Conservation (phyloP, 92 coral and sea anemone species). For the Umimayanthus chanpuru region DNA sequence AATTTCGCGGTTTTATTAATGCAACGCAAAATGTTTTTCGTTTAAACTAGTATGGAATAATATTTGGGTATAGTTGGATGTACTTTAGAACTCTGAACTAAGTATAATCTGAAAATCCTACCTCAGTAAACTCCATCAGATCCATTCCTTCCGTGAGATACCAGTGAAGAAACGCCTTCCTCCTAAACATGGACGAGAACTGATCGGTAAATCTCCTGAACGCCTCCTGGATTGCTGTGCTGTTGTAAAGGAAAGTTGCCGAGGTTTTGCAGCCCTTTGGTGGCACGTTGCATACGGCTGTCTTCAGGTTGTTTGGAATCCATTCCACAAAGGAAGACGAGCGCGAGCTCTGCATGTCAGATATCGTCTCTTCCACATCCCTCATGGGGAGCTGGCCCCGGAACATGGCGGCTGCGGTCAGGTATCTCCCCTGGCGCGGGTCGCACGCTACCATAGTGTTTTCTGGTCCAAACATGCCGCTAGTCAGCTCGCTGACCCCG, state of each 20-base stretch:
- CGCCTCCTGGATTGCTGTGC: constrained; percentile 95
- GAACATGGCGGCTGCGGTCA: constrained; percentile 97
- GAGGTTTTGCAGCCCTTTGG: constrained; percentile 86
- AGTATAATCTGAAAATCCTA: constrained; percentile 4
- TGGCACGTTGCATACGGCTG: constrained; percentile 95
- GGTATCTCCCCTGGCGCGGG: constrained; percentile 91
- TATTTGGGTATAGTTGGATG: not conserved
- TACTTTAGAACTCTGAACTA: not conserved
- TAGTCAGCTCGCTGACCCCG: constrained; percentile 88
- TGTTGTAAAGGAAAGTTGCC: constrained; percentile 94
- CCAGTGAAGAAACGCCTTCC: constrained; percentile 97
- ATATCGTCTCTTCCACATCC: constrained; percentile 90
- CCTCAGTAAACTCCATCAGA: constrained; percentile 97
- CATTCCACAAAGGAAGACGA: constrained; percentile 95
- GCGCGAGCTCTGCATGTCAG: constrained; percentile 81
- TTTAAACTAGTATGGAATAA: not conserved
- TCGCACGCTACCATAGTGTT: constrained; percentile 99
- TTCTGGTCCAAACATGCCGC: constrained; percentile 90
- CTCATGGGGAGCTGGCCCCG: constrained; percentile 96
- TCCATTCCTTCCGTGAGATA: constrained; percentile 98
- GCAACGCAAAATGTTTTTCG: too few species aligned
- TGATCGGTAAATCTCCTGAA: constrained; percentile 93
- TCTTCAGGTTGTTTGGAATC: constrained; percentile 97
- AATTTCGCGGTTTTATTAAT: too few species aligned
- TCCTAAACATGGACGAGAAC: constrained; percentile 95